Percentiles rank a stretch among this genome's conserved stretches.
Conservation (phyloP, 2,888 invertebrate genomes). For the Drosophila pullipes region DNA sequence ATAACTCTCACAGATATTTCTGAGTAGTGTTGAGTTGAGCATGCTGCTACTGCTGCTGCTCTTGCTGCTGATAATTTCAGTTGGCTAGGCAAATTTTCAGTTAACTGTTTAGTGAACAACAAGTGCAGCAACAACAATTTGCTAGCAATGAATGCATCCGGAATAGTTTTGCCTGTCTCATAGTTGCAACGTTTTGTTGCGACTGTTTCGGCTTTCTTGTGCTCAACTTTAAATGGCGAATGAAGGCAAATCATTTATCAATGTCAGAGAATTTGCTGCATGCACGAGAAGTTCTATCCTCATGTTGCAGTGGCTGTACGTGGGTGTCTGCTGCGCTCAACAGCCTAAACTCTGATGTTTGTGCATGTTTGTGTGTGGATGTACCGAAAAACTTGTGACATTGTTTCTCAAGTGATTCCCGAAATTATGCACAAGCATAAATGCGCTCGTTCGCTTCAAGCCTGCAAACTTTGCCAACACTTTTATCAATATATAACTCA, state of each 20-base stretch:
- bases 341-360: constrained; percentile 40
- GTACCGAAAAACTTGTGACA: constrained; percentile 74
- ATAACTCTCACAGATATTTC: constrained; percentile 57
- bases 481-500: constrained; percentile 64
- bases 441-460: constrained; percentile 48
- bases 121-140: constrained; percentile 70
- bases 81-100: constrained; percentile 55
- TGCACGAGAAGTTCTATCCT: constrained; percentile 68
- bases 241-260: constrained; percentile 76
- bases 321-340: constrained; percentile 15
- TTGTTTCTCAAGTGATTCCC: constrained; percentile 81
- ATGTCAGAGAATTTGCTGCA: constrained; percentile 78
- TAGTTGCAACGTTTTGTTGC: constrained; percentile 34
- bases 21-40: constrained; percentile 39
- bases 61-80: constrained; percentile 63
- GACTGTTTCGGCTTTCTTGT: constrained; percentile 65
- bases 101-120: constrained; percentile 79
- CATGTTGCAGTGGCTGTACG: background rate
- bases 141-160: constrained; percentile 75
- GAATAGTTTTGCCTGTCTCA: constrained; percentile 19
- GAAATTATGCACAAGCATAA: constrained; percentile 79
- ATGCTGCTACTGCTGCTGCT: constrained; percentile 19
- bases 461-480: constrained; percentile 40
- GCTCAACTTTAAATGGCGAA: constrained; percentile 59
- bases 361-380: constrained; percentile 15